Evolutionary conservation across 2,888 invertebrate species (phyloP).

Genomic region (Pilophorus perplexus): DNA sequence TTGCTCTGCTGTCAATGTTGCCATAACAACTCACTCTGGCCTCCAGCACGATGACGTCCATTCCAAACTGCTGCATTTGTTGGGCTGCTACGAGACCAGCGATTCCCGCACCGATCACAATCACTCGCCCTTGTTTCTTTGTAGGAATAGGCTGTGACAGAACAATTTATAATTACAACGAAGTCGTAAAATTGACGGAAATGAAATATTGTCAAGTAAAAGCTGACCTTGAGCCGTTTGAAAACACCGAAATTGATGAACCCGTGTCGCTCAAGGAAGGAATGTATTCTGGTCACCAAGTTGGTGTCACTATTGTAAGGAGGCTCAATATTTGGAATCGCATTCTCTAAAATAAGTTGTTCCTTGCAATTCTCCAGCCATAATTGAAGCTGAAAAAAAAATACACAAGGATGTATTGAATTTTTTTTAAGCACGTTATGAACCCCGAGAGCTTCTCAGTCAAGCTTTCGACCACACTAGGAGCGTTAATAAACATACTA

Average conservation of each 20-base stretch:
- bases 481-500: no score
- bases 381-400: slow-evolving; percentile 65
- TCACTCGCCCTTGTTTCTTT: slow-evolving; percentile 54
- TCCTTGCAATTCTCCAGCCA: slow-evolving; percentile 95
- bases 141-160: slow-evolving; percentile 39
- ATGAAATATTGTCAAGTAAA: neutral
- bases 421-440: slow-evolving; percentile 36
- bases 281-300: slow-evolving; percentile 79
- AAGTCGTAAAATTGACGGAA: neutral
- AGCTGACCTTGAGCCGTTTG: slow-evolving; percentile 72
- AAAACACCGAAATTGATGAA: slow-evolving; percentile 98
- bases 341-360: slow-evolving; percentile 80
- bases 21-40: slow-evolving; percentile 60
- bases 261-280: slow-evolving; percentile 91
- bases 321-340: slow-evolving; percentile 73
- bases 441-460: slow-evolving; percentile 36
- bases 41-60: slow-evolving; percentile 88
- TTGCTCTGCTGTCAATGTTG: no score
- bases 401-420: neutral
- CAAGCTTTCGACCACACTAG: no score
- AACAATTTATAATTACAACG: slow-evolving; percentile 1
- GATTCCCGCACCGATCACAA: slow-evolving; percentile 76
- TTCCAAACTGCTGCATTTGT: slow-evolving; percentile 91
- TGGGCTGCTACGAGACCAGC: slow-evolving; percentile 93
- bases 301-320: slow-evolving; percentile 91